phyloP scores from a whole-genome alignment of 2,797 vertebrate genomes.

The Cirrhinus molitorella region DNA sequence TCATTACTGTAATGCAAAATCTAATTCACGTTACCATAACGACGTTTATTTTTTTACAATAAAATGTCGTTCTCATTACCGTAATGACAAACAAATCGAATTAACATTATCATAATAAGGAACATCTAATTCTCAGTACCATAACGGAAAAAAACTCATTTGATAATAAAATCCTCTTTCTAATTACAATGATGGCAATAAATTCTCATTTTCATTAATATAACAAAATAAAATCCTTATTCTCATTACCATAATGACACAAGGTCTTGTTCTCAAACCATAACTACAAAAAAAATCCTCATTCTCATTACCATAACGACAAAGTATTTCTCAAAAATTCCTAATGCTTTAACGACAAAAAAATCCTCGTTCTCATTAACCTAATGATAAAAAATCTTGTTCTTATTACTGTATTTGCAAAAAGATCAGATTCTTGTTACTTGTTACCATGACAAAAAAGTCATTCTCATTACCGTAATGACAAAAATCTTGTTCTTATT shows the following conservation, averaged over 20 bases:
- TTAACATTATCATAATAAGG: too few relatives aligned
- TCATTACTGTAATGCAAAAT: not conserved
- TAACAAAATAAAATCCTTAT: too few relatives aligned
- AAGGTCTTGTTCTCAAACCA: not conserved
- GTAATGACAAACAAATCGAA: not conserved
- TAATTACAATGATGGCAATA: not conserved
- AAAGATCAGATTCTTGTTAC: not conserved
- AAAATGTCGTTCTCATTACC: not conserved
- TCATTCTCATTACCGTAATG: not conserved
- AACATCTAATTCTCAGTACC: too few relatives aligned
- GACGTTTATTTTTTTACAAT: too few relatives aligned
- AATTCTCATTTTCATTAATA: not conserved
- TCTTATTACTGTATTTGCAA: too few relatives aligned
- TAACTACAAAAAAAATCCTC: not conserved
- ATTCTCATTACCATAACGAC: not conserved
- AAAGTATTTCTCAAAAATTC: not conserved
- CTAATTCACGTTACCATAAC: not conserved
- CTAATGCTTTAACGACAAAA: not conserved
- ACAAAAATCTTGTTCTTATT: not conserved
- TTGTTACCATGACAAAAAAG: not conserved
- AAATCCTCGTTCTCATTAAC: not conserved
- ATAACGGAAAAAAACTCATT: not conserved
- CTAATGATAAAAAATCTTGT: not conserved
- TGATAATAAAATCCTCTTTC: too few relatives aligned
- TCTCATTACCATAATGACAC: not conserved